Conservation (phyloP, 2,113 vertebrate genomes). For the Stegostoma tigrinum region DNA sequence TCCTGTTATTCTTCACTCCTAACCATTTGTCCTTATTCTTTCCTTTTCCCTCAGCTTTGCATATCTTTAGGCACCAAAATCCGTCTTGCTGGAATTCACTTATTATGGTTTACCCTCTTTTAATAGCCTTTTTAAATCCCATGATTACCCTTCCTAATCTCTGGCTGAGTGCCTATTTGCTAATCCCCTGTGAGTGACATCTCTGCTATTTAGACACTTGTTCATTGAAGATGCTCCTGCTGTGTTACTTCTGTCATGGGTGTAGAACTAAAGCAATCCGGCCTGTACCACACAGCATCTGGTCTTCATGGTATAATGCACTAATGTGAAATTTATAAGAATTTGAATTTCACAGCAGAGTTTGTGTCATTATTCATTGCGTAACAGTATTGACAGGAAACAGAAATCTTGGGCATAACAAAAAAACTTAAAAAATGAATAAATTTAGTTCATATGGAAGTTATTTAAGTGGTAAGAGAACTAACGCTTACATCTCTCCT, state of each 20-base stretch:
- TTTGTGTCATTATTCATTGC: background rate
- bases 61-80: background rate
- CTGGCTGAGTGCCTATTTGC: background rate
- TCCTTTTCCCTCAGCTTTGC: background rate
- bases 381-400: background rate
- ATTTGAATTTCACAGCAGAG: background rate
- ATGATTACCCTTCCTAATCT: background rate
- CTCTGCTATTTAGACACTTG: background rate
- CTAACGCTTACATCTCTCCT: background rate
- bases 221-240: background rate
- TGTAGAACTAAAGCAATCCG: background rate
- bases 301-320: background rate
- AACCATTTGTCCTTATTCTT: background rate
- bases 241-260: background rate
- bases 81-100: background rate
- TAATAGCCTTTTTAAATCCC: background rate
- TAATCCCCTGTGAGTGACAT: background rate
- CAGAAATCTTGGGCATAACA: background rate
- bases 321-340: background rate
- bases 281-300: background rate
- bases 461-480: background rate
- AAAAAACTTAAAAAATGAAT: background rate
- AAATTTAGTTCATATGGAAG: background rate
- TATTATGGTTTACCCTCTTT: background rate
- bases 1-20: background rate